Conservation (phyloP, 2,888 invertebrate species). For the Pimpla rufipes region DNA sequence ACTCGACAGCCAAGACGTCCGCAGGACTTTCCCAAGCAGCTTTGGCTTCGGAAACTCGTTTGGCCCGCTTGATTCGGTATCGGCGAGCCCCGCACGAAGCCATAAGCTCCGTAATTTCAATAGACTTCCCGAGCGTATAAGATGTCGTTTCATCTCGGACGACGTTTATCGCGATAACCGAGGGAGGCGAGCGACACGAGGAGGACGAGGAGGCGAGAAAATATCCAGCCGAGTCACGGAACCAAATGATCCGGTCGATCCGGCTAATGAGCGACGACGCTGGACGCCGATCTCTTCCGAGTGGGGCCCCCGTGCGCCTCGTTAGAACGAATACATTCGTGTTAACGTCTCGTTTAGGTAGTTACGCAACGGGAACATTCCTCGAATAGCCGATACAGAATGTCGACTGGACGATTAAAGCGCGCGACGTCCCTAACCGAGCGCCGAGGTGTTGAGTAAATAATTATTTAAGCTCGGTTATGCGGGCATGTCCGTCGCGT, state of each 20-base stretch:
- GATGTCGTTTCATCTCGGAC: constrained; percentile 25
- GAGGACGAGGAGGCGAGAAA: constrained; percentile 15
- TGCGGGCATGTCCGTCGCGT: constrained; percentile 37
- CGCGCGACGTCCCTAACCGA: constrained; percentile 27
- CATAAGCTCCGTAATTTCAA: constrained; percentile 40
- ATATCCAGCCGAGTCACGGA: constrained; percentile 66
- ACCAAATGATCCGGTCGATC: constrained; percentile 71
- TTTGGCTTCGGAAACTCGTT: neutral
- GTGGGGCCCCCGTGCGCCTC: constrained; percentile 32
- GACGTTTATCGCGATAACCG: constrained; percentile 11
- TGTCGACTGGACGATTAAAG: neutral
- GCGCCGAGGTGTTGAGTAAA: constrained; percentile 60
- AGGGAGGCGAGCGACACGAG: neutral
- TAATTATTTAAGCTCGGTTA: constrained; percentile 63
- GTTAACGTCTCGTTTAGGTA: constrained; percentile 65
- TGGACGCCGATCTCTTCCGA: constrained; percentile 38
- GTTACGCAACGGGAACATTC: constrained; percentile 70
- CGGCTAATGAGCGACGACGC: constrained; percentile 63
- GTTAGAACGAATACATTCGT: constrained; percentile 70
- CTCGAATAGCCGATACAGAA: constrained; percentile 48
- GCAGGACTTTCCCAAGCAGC: neutral
- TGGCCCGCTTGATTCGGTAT: constrained; percentile 5
- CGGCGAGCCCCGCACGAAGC: neutral
- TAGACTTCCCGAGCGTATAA: constrained; percentile 23
- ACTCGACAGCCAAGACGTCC: neutral